Base-by-base conservation (phyloP, 2,113 vertebrate genomes). In the Nansenia antarctica region DNA sequence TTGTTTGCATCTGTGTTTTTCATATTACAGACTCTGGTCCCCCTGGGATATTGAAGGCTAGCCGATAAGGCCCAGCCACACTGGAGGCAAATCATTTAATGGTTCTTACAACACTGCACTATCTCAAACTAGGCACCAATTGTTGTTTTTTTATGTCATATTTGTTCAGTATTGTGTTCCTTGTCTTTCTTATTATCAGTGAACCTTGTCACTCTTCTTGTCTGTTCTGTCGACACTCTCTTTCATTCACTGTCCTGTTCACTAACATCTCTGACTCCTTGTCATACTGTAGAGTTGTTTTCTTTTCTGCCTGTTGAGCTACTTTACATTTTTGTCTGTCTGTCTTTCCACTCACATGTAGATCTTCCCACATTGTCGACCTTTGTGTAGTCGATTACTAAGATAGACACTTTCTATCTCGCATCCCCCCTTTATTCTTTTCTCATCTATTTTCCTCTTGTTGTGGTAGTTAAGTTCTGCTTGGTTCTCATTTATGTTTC, bases 31-130 rank as follows among this genome's bases (percentile, higher is more conserved):
- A 94, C 90, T 2, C 92, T 88, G 89, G 89, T 92, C 90, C 91
- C 91, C 87, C 91, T 88, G 91, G 92, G 90, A 92, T 93, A 90
- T 91, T 92, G 92, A 92, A 92, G 91, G 90, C 88, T 91, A 91
- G 91, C 92, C 91, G 91, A 90, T 91, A 91, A 84, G 92, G 91
- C 91, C 84, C 88, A 92, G 90, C 90, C 90, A 85, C 86, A 85
- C 86, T 92, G 91, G 87, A 94, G 85, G 88, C 93, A 92, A 93
- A 92, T 91, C 91, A 86, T 92, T 89, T 79, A 85, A 88, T 90
- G 92, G 89, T 86, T 92, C 92, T 89, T 89, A 89, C 90, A 77
- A 88, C 86, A 92, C 87, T 88, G 86, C 82, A 92, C 83, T 92
- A 87, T 87, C 92, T 88, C 81, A 92, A n/a, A 88, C 74, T 90